Base-by-base conservation (phyloP, 2,113 vertebrate genomes). In the Nerophis lumbriciformis region DNA sequence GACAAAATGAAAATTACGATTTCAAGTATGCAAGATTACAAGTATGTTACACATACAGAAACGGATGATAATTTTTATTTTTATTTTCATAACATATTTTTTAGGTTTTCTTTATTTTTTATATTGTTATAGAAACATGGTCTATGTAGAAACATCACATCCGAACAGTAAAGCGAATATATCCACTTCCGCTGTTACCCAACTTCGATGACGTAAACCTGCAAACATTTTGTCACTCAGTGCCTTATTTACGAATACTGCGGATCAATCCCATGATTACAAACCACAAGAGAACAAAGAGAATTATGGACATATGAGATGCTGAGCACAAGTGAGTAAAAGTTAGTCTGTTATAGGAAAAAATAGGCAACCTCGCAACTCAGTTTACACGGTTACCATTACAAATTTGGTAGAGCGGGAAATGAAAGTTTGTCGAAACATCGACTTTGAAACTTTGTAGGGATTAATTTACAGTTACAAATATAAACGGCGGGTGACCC, bases 401-500 rank as follows among this genome's bases (percentile, higher is more conserved):
- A 39, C 52, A 76, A 45, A 12, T 42, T 74, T 84, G 8, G 9
- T 77, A 53, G 82, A 83, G 86, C 86, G 86, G 84, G 86, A 88
- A 88, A 63, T 4, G 4, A 39, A 21, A 1, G 47, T 45, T 61
- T 6, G 0, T 5, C 5, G n/a, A 52, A 60, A 51, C 2, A 36
- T 8, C 2, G 6, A 35, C 2, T 0, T 10, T 0, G 1, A 51
- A 66, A 65, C 51, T 68, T 70, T 7, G 19, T 2, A n/a, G 36
- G 7, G 54, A 55, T n/a, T 15, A 2, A 0, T 0, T 15, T 0
- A 36, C n/a, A 35, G n/a, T 3, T 38, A 4, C 6, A n/a, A 49
- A 53, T 15, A 4, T 1, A 19, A 8, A 8, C 3, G 2, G 7
- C 13, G 21, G 37, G 4, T 8, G 10, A 0, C 21, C 15, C 6